Base-by-base conservation (phyloP, 2,888 invertebrate species). In the Xestia rhomboidea region DNA sequence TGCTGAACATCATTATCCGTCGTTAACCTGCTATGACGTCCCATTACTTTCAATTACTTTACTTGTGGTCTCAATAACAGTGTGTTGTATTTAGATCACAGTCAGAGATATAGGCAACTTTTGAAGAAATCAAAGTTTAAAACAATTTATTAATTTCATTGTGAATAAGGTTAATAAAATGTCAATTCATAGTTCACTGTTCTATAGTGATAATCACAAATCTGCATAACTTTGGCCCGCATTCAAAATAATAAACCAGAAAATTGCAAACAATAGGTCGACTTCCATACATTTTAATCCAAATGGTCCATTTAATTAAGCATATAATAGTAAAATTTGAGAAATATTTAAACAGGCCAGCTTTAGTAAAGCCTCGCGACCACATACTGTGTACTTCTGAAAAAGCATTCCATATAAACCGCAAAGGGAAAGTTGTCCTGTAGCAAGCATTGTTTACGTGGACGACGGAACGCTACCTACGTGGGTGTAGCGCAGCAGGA, bases 401-500 rank as follows among this genome's bases (percentile, higher is more conserved):
- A 89, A 90, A 91, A 89, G 90, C 91, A 91, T 91, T 88, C 90
- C 89, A 86, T 85, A 82, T 86, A 86, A 77, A 88, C 91, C 92
- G 93, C 94, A 94, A 93, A 95, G 95, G 90, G 92, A 92, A 91
- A 92, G 92, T 92, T 92, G 85, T 84, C 83, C 85, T 87, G 89
- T 86, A 84, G 89, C 88, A 86, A 88, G 92, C 92, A 93, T 94
- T 95, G 94, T 95, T 95, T 94, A 92, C 91, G 90, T 92, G 93
- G 92, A 92, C 93, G 87, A 86, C 76, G 86, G 77, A 79, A 84
- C 86, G 79, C 68, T 68, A 73, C 76, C 21, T 27, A 54, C 46
- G 54, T 30, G 11, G 70, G 67, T 49, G 73, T 68, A 82, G 15
- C 41, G 3, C 68, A 5, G 7, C 87, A 89, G 68, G 90, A 91